Evolutionary conservation across 2,113 vertebrate genomes (phyloP).

Genomic region (Xerus inauris): DNA sequence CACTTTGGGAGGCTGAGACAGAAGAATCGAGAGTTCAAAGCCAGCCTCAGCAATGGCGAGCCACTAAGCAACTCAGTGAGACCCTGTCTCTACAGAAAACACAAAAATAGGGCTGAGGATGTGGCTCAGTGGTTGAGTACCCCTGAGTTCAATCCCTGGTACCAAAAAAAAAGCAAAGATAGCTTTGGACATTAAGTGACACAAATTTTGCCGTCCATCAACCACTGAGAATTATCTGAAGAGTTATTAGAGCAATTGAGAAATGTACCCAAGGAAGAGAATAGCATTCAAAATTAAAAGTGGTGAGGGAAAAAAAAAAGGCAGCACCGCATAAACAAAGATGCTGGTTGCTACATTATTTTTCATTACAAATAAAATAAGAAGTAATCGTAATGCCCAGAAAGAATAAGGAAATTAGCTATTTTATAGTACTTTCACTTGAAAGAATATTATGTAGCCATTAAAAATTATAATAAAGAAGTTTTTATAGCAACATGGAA

Average conservation of each 20-base stretch:
- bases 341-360: background rate
- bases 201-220: background rate
- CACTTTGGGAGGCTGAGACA: too few relatives aligned
- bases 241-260: slow-evolving; percentile 3
- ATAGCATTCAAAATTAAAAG: background rate
- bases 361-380: slow-evolving; percentile 62
- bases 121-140: too few relatives aligned
- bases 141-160: too few relatives aligned
- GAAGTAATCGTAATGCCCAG: background rate
- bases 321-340: background rate
- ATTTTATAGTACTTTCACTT: slow-evolving; percentile 1
- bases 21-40: too few relatives aligned
- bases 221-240: background rate
- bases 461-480: slow-evolving; percentile 58
- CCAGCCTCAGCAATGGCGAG: too few relatives aligned
- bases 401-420: slow-evolving; percentile 29
- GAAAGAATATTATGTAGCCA: slow-evolving; percentile 2
- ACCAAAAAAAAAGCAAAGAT: slow-evolving; percentile 37
- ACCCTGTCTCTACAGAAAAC: too few relatives aligned
- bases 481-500: slow-evolving; percentile 46
- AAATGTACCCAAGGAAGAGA: background rate
- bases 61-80: too few relatives aligned
- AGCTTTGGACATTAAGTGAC: background rate
- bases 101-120: too few relatives aligned
- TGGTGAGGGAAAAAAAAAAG: background rate